Conservation (phyloP, 2,113 vertebrate genomes). For the Carassius carassius region DNA sequence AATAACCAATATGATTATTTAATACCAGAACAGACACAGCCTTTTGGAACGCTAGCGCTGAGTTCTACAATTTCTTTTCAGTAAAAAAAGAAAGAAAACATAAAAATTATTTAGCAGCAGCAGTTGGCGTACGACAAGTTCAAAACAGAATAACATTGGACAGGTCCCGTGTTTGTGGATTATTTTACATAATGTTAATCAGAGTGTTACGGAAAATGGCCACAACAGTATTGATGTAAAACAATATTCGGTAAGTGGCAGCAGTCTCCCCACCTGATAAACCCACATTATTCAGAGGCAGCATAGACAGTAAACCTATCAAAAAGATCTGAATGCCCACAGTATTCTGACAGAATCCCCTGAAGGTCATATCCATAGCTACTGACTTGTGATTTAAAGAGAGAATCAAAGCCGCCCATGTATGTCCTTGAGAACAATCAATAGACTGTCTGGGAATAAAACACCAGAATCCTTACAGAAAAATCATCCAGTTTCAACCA, state of each 20-base stretch:
- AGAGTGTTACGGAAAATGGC: not conserved
- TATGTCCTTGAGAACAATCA: slow-evolving; percentile 27
- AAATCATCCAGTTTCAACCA: not conserved
- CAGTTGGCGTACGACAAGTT: not conserved
- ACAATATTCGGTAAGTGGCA: not conserved
- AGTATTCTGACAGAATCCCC: not conserved
- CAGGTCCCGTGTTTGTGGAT: not conserved
- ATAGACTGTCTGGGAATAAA: not conserved
- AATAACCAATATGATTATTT: not conserved
- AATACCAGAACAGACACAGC: not conserved
- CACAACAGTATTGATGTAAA: slow-evolving; percentile 10
- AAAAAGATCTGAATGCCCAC: not conserved
- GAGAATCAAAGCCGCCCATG: slow-evolving; percentile 14
- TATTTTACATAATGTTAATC: not conserved
- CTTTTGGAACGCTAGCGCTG: not conserved
- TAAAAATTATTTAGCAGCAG: not conserved
- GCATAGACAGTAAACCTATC: not conserved
- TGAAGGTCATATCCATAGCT: slow-evolving; percentile 30
- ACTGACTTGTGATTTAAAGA: slow-evolving; percentile 30
- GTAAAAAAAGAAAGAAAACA: not conserved
- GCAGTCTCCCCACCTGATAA: not conserved
- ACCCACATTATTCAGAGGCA: not conserved
- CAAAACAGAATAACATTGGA: not conserved
- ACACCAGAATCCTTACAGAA: not conserved
- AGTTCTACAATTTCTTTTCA: not conserved